Percentiles rank a stretch among this genome's conserved stretches.
These are phyloP conservation scores for Drosophila albomicans DNA, from an alignment of 1,140 invertebrate species.

Conservation along the genomic window DNA sequence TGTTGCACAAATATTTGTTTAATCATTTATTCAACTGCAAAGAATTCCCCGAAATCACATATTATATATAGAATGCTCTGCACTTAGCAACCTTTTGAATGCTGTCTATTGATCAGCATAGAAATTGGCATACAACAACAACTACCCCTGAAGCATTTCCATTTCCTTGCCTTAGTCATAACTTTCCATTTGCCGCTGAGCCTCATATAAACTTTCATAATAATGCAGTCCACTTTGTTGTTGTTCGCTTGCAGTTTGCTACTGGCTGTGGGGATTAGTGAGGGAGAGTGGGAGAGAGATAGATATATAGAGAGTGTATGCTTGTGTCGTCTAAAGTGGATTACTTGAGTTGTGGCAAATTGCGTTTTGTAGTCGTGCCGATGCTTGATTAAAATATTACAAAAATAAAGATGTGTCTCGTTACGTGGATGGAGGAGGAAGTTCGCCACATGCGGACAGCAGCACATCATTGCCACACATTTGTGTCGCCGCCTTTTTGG, in stretches of 20 bases:
- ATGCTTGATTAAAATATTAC: constrained; percentile 33
- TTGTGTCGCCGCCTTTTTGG: constrained; percentile 28
- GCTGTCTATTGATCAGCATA: constrained; percentile 59
- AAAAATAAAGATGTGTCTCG: constrained; percentile 23
- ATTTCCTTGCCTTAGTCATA: constrained; percentile 21
- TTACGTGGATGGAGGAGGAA: neutral
- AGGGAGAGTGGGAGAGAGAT: neutral
- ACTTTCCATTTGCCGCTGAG: constrained; percentile 54
- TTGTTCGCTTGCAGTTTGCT: constrained; percentile 44
- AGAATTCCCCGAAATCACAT: constrained; percentile 17
- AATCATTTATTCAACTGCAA: constrained; percentile 11
- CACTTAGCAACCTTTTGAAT: neutral
- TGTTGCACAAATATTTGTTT: constrained; percentile 31
- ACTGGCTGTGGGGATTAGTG: constrained; percentile 33
- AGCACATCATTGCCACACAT: constrained; percentile 15
- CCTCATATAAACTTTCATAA: constrained; percentile 57
- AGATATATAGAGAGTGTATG: neutral
- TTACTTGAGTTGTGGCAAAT: constrained; percentile 44
- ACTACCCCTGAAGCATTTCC: neutral
- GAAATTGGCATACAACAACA: constrained; percentile 11
- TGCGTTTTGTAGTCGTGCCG: constrained; percentile 22
- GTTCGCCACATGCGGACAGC: too few relatives aligned
- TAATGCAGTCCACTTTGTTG: constrained; percentile 28
- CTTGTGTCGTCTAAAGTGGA: constrained; percentile 39
- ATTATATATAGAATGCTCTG: neutral